Evolutionary conservation across 2,888 invertebrate species (phyloP).

Genomic region (Rhabditophanes sp.): DNA sequence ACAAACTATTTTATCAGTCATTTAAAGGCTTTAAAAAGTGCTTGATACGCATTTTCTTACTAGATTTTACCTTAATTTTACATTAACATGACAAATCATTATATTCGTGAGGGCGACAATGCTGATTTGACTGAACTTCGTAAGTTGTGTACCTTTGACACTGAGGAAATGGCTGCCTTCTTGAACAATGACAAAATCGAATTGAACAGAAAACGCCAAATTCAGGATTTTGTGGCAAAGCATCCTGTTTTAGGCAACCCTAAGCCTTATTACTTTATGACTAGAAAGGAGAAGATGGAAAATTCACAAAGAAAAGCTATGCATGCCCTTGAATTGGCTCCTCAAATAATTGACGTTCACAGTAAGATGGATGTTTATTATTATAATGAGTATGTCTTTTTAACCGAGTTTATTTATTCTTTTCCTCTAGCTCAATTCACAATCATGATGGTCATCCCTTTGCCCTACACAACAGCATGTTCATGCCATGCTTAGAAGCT

Average conservation of each 20-base stretch:
- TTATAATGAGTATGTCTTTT: conserved; percentile 11
- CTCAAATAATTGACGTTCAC: conserved; percentile 10
- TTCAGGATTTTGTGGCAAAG: conserved; percentile 22
- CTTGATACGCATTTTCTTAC: not conserved
- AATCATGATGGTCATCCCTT: too few relatives aligned
- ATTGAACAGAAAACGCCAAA: conserved; percentile 10
- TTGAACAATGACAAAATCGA: conserved; percentile 10
- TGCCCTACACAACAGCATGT: too few relatives aligned
- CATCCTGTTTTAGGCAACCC: conserved; percentile 33
- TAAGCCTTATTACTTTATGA: conserved; percentile 28
- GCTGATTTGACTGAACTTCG: conserved; percentile 19
- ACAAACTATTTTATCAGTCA: too few relatives aligned
- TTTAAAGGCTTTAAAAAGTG: not conserved
- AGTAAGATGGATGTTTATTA: conserved; percentile 11
- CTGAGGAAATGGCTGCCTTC: conserved; percentile 11
- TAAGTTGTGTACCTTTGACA: conserved; percentile 10
- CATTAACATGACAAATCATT: conserved; percentile 13
- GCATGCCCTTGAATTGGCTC: conserved; percentile 7
- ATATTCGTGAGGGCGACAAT: conserved; percentile 16
- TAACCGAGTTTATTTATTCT: conserved; percentile 3
- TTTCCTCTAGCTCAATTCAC: not conserved
- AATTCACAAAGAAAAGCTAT: conserved; percentile 39
- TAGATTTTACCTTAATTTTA: not conserved
- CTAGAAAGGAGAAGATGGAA: conserved; percentile 41
- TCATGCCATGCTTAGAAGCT: too few relatives aligned